These are phyloP conservation scores for Dastarcus helophoroides DNA, from an alignment of 2,888 invertebrate genomes.

Conservation along the genomic window DNA sequence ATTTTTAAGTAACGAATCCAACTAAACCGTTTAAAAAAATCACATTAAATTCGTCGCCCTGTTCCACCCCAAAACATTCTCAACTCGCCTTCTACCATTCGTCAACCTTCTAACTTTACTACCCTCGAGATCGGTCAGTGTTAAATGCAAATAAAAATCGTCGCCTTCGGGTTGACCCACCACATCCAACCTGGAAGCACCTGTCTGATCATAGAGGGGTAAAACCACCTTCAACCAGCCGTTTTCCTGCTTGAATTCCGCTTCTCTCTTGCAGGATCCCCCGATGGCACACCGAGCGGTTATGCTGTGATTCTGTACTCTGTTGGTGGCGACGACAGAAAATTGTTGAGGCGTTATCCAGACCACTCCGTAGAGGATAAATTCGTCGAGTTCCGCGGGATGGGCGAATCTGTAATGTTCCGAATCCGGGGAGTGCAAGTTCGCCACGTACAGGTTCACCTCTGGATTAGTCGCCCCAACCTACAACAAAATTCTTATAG, in stretches of 20 bases:
- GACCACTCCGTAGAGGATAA: constrained; percentile 55
- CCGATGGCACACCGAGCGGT: constrained; percentile 18
- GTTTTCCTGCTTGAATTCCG: constrained; percentile 1
- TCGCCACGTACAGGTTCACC: constrained; percentile 53
- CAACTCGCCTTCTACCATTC: constrained; percentile 48
- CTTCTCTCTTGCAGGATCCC: constrained; percentile 14
- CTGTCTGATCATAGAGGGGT: too few species aligned
- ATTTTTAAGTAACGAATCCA: too few species aligned
- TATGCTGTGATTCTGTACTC: constrained; percentile 59
- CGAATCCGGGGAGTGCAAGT: constrained; percentile 33
- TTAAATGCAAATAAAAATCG: constrained; percentile 28
- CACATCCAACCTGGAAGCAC: too few species aligned
- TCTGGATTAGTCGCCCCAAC: constrained; percentile 63
- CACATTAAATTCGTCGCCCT: constrained; percentile 44
- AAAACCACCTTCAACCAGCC: too few species aligned
- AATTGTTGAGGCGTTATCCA: constrained; percentile 63
- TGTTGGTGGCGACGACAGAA: constrained; percentile 69
- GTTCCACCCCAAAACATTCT: constrained; percentile 51
- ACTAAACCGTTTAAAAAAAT: too few species aligned
- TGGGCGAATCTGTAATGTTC: constrained; percentile 35
- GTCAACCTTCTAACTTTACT: constrained; percentile 39
- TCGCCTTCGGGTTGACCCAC: constrained; percentile 23
- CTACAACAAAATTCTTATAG: constrained; percentile 42
- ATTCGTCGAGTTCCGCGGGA: constrained; percentile 46
- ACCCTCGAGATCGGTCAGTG: constrained; percentile 18